Percentiles rank a stretch among this genome's conserved stretches.
Conservation (phyloP, 2,113 vertebrate genomes). For the Gobius niger region DNA sequence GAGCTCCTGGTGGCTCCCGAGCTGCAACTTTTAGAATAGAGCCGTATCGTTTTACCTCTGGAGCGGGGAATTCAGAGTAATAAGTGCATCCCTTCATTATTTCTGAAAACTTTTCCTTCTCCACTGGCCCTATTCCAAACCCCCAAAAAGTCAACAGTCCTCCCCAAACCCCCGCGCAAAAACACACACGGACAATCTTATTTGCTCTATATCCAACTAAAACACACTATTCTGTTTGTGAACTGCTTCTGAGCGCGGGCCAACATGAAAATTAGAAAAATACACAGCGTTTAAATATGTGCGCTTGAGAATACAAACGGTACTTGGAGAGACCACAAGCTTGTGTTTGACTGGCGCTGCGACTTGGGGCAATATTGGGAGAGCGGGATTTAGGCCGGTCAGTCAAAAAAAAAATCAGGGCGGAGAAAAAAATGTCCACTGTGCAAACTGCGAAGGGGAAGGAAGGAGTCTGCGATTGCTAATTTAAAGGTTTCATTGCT, state of each 20-base stretch:
- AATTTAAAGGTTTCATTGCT: constrained; percentile 25
- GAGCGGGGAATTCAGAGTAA: constrained; percentile 69
- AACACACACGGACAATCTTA: constrained; percentile 72
- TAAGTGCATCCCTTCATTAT: constrained; percentile 76
- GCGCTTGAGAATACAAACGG: constrained; percentile 59
- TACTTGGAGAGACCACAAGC: constrained; percentile 64
- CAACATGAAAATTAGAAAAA: constrained; percentile 71
- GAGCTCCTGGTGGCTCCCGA: too few species aligned
- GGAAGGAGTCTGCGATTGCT: constrained; percentile 25
- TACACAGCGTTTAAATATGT: constrained; percentile 65
- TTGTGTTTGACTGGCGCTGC: constrained; percentile 60
- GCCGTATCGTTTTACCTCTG: constrained; percentile 56
- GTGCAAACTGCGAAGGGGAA: constrained; percentile 10
- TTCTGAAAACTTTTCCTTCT: constrained; percentile 78
- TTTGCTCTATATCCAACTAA: constrained; percentile 78
- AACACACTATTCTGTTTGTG: constrained; percentile 78
- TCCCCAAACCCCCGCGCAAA: constrained; percentile 42
- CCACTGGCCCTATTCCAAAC: constrained; percentile 73
- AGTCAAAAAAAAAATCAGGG: constrained; percentile 49
- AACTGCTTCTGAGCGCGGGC: constrained; percentile 62
- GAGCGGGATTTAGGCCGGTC: constrained; percentile 61
- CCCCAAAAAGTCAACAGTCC: constrained; percentile 75
- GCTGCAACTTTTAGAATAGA: background rate
- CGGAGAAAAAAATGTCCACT: constrained; percentile 36
- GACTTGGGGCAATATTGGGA: constrained; percentile 66